These are phyloP conservation scores for Mythimna ferrago DNA, from an alignment of 2,888 invertebrate species.

Conservation along the genomic window DNA sequence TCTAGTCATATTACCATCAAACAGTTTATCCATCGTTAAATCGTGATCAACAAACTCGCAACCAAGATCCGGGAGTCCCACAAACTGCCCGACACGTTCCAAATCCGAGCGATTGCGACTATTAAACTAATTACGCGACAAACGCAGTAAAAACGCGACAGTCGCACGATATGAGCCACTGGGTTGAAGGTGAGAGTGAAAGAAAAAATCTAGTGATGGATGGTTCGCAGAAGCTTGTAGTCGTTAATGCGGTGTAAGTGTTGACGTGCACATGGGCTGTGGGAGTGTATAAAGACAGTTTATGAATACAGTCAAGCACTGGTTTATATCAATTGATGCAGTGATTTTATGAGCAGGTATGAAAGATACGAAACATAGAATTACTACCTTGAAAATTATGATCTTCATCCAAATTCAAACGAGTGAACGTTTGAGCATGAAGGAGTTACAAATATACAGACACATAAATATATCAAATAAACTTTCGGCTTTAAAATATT, in stretches of 20 bases:
- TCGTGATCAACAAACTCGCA: constrained; percentile 14
- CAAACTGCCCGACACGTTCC: constrained; percentile 63
- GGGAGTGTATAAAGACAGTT: not conserved
- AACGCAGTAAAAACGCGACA: constrained; percentile 70
- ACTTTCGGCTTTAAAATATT: no score
- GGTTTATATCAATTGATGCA: not conserved
- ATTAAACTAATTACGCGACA: constrained; percentile 80
- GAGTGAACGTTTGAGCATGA: no score
- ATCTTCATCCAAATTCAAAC: no score
- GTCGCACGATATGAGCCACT: constrained; percentile 75
- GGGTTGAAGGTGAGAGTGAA: constrained; percentile 69
- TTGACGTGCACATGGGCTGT: constrained; percentile 2
- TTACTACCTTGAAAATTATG: no score
- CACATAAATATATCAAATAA: no score
- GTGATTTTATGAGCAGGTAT: not conserved
- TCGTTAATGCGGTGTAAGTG: constrained; percentile 53
- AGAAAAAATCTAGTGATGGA: constrained; percentile 64
- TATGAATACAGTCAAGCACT: not conserved
- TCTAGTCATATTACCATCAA: not conserved
- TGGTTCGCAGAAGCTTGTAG: constrained; percentile 56
- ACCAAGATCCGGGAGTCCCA: constrained; percentile 74
- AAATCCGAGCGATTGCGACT: constrained; percentile 55
- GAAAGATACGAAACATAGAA: no score
- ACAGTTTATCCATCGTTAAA: not conserved
- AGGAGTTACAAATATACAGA: no score